Percentiles rank a stretch among this genome's conserved stretches.
Conservation (phyloP, 2,113 vertebrate species). For the Sphaerodactylus townsendi region DNA sequence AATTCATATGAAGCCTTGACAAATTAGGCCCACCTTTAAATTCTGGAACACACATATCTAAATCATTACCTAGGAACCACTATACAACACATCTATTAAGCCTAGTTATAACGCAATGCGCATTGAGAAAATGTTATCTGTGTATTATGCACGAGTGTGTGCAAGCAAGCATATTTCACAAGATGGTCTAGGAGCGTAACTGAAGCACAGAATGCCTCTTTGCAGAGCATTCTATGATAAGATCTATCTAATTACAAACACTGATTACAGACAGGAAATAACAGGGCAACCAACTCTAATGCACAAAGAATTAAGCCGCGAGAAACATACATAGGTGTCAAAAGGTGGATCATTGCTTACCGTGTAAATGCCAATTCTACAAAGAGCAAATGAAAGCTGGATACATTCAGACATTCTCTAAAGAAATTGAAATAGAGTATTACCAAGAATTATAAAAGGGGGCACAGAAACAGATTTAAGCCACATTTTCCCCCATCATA, state of each 20-base stretch:
- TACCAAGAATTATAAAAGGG: conserved; percentile 49
- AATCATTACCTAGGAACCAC: not conserved
- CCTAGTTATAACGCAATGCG: not conserved
- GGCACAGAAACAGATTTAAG: not conserved
- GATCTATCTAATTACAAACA: not conserved
- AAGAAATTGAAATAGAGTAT: conserved; percentile 73
- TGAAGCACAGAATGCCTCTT: conserved; percentile 11
- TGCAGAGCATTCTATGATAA: conserved; percentile 11
- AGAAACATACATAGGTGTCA: conserved; percentile 29
- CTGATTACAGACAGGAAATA: not conserved
- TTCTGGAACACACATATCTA: not conserved
- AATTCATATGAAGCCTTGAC: not conserved
- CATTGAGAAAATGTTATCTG: not conserved
- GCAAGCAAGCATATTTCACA: not conserved
- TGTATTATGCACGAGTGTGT: no score
- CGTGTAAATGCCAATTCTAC: conserved; percentile 91
- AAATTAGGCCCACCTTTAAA: not conserved
- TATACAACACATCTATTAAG: not conserved
- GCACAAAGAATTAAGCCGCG: conserved; percentile 39
- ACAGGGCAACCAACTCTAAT: not conserved
- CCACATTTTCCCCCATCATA: conserved; percentile 9
- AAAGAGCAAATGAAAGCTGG: conserved; percentile 89
- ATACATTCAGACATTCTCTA: conserved; percentile 89
- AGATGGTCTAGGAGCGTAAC: not conserved
- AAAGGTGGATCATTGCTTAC: conserved; percentile 75